Base-by-base conservation (phyloP, 2,797 vertebrate genomes). In the Siniperca undulata region DNA sequence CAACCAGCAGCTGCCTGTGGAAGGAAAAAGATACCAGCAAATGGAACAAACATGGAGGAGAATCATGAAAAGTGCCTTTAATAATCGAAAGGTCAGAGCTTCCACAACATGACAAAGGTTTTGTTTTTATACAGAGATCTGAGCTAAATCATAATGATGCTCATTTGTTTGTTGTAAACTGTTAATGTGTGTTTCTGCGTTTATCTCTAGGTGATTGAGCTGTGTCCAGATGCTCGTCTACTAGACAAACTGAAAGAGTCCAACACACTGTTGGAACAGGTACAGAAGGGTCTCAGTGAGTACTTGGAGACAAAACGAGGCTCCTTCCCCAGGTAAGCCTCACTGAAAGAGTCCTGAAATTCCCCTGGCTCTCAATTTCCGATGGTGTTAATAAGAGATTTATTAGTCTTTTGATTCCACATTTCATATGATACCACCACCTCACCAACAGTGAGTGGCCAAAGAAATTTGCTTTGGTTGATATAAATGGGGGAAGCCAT, bases 221-320 rank as follows among this genome's bases (percentile, higher is more conserved):
- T 98, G 69, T 99, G 98, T 61, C 92, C 97, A 13, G 95, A 98
- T 86, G 86, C 90, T 60, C 88, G 52, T 42, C 94, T 99, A 14
- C 89, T 97, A 42, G 89, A 94, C 48, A 96, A 90, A 82, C 94
- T 99, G 76, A 94, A 76, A 85, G 92, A 96, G 59, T 97, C 96
- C 87, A 98, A 97, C 77, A 80, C 88, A 68, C 90, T 96, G 34
- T 92, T 99, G 16, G 97, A 99, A 89, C 87, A 96, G 65, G 97
- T 97, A 48, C 97, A 98, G 89, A 98, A 98, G 91, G 96, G 97
- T 40, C 96, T 99, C 80, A 97, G 95, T 86, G 97, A 97, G 71
- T 98, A 98, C 90, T 90, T 98, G 93, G 97, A 98, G 95, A 97
- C 93, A 30, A 98, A 99, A 88, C 90, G 97, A 90, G 59, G 85